phyloP scores from a whole-genome alignment of 2,888 invertebrate genomes.

The Beris chalybata region DNA sequence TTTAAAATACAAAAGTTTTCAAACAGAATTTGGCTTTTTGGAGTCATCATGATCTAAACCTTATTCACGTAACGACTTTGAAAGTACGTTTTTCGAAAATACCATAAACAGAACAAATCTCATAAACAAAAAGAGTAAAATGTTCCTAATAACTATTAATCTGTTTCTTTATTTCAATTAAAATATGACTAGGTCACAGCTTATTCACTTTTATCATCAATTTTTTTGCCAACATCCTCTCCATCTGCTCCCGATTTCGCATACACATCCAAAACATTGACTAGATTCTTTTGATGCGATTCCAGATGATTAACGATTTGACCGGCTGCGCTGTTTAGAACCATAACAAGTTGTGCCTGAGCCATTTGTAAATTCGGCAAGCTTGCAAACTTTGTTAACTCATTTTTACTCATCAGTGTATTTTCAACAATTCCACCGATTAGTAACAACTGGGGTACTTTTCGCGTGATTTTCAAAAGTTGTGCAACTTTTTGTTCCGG shows the following conservation, averaged over 20 bases:
- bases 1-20: too few relatives aligned
- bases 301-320: conserved; percentile 68
- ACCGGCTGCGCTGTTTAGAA: conserved; percentile 67
- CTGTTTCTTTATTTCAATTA: too few relatives aligned
- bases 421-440: conserved; percentile 78
- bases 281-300: conserved; percentile 68
- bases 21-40: too few relatives aligned
- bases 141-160: too few relatives aligned
- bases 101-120: too few relatives aligned
- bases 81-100: too few relatives aligned
- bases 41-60: too few relatives aligned
- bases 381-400: conserved; percentile 67
- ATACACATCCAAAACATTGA: conserved; percentile 68
- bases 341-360: conserved; percentile 69
- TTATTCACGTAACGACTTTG: too few relatives aligned
- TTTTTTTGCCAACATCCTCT: too few relatives aligned
- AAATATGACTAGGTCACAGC: too few relatives aligned
- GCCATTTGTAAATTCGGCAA: conserved; percentile 67
- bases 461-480: conserved; percentile 68
- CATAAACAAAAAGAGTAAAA: too few relatives aligned
- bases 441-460: conserved; percentile 70
- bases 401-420: conserved; percentile 67
- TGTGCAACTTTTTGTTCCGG: conserved; percentile 64
- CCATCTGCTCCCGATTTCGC: conserved; percentile 42
- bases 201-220: too few relatives aligned